Evolutionary conservation across 2,888 invertebrate species (phyloP).

Genomic region (Dione juno): DNA sequence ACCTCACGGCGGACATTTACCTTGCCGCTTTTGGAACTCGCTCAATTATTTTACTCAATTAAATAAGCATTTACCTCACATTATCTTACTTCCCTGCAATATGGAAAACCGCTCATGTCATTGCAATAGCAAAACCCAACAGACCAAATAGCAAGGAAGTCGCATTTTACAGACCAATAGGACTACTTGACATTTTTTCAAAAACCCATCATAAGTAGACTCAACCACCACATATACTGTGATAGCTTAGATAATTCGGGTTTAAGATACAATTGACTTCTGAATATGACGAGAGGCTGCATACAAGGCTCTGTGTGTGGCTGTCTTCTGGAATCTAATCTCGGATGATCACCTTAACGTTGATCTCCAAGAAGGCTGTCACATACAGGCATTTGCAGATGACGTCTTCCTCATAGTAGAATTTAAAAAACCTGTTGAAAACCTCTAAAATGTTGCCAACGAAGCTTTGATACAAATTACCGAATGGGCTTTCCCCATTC

Average conservation of each 20-base stretch:
- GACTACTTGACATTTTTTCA: neutral
- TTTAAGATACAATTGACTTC: conserved; percentile 21
- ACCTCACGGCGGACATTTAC: no score
- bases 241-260: neutral
- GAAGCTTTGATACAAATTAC: conserved; percentile 4
- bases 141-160: neutral
- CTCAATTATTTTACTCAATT: neutral
- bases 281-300: conserved; percentile 45
- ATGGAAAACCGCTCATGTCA: neutral
- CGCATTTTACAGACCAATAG: neutral
- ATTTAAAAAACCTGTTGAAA: neutral
- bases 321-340: conserved; percentile 47
- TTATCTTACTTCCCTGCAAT: neutral
- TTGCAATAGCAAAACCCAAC: neutral
- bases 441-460: conserved; percentile 15
- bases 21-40: no score
- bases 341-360: conserved; percentile 44
- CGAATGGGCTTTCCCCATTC: no score
- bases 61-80: neutral
- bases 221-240: neutral
- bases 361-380: conserved; percentile 33
- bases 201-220: neutral
- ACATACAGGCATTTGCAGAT: conserved; percentile 39
- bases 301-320: conserved; percentile 49
- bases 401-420: conserved; percentile 42